These are phyloP conservation scores for Tinea semifulvella DNA, from an alignment of 2,888 invertebrate species.

Conservation along the genomic window DNA sequence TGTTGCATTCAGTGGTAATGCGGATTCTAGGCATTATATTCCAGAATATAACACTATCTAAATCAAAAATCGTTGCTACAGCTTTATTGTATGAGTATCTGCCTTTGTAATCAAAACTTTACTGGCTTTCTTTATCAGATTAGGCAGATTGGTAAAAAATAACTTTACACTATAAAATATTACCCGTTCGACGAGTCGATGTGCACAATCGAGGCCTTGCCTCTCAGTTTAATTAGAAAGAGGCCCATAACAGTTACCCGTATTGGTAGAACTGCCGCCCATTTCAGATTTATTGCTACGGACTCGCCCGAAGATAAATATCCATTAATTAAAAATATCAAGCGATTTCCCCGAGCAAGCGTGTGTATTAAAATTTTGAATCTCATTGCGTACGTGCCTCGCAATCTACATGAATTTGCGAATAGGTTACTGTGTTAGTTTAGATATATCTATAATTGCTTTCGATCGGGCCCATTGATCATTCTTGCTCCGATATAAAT, in stretches of 20 bases:
- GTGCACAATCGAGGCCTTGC: conserved; percentile 8
- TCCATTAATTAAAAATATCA: conserved; percentile 61
- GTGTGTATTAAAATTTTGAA: conserved; percentile 16
- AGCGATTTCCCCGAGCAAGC: conserved; percentile 21
- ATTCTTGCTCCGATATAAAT: conserved; percentile 1
- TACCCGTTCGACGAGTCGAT: conserved; percentile 4
- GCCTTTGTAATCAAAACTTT: neutral
- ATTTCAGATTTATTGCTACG: conserved; percentile 50
- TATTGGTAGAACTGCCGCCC: conserved; percentile 35
- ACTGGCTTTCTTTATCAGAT: conserved; percentile 10
- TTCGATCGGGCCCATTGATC: neutral
- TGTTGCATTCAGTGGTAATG: conserved; percentile 4
- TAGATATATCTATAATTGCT: conserved; percentile 7
- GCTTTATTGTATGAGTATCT: conserved; percentile 4
- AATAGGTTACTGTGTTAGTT: conserved; percentile 10
- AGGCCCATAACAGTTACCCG: conserved; percentile 26
- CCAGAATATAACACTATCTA: conserved; percentile 5
- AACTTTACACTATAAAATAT: conserved; percentile 13
- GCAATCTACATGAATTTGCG: conserved; percentile 11
- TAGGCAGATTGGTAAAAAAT: conserved; percentile 13
- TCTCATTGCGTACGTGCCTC: conserved; percentile 14
- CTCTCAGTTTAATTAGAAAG: conserved; percentile 52
- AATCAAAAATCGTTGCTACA: conserved; percentile 9
- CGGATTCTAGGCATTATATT: neutral
- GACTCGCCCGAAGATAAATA: conserved; percentile 55